These are phyloP conservation scores for Petrocephalus microphthalmus DNA, from an alignment of 2,113 vertebrate species.

Conservation along the genomic window DNA sequence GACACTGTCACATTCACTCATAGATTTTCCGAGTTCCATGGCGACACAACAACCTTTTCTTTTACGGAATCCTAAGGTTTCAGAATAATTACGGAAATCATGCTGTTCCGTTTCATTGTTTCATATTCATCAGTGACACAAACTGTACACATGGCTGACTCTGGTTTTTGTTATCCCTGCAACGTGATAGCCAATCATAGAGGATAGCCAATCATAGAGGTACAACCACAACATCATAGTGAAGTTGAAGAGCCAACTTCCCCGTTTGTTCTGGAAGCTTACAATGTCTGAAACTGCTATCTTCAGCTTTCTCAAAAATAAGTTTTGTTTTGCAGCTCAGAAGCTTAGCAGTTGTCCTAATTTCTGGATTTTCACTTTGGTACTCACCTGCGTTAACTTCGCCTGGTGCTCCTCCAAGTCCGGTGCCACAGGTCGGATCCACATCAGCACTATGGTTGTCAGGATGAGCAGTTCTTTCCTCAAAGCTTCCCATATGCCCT, in stretches of 20 bases:
- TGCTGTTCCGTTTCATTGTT: not conserved
- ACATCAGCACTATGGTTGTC: not conserved
- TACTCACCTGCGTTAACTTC: not conserved
- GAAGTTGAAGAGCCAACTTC: conserved; percentile 42
- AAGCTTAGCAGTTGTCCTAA: conserved; percentile 1
- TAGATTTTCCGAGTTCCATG: conserved; percentile 33
- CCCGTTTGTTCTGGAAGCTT: conserved; percentile 11
- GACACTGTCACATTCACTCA: conserved; percentile 32
- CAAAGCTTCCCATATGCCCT: not conserved
- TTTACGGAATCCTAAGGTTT: not conserved
- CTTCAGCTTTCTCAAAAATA: conserved; percentile 12
- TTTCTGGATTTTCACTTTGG: not conserved
- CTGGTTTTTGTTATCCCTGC: not conserved
- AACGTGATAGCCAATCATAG: conserved; percentile 19
- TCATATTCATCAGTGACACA: not conserved
- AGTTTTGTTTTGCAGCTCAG: conserved; percentile 12
- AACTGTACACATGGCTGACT: not conserved
- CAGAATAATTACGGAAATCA: conserved; percentile 15
- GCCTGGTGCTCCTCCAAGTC: not conserved
- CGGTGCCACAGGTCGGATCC: not conserved
- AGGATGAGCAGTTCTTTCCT: not conserved
- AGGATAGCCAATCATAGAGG: conserved; percentile 15
- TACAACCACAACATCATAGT: conserved; percentile 38
- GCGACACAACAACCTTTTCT: conserved; percentile 22
- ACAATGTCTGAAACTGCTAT: not conserved